phyloP scores from a whole-genome alignment of 2,888 invertebrate species.

The Melitaea athalia region DNA sequence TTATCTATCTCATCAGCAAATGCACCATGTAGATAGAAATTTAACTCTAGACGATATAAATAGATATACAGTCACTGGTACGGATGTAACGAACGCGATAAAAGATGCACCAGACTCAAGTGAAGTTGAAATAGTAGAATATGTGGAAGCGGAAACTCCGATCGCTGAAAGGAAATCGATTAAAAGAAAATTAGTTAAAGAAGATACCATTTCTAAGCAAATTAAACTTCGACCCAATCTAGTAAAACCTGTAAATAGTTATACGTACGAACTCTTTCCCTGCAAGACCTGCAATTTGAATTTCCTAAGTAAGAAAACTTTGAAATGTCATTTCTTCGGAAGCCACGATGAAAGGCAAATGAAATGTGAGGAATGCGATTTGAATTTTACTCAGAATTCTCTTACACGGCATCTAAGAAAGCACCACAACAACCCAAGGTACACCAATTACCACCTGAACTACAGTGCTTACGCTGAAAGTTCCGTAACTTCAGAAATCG shows the following conservation, averaged over 20 bases:
- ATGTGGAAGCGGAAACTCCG: too few species aligned
- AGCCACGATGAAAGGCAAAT: conserved; percentile 18
- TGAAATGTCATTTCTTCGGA: conserved; percentile 1
- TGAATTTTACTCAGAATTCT: conserved; percentile 21
- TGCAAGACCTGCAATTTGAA: conserved; percentile 28
- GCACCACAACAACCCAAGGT: background rate
- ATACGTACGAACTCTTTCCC: conserved; percentile 6
- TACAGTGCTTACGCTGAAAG: background rate
- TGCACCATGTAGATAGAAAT: conserved; percentile 30
- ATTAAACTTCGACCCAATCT: background rate
- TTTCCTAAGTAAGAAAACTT: conserved; percentile 18
- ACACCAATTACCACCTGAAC: background rate
- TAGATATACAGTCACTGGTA: background rate
- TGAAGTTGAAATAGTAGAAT: too few species aligned
- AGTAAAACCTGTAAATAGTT: background rate
- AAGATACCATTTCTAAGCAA: background rate
- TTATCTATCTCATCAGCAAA: conserved; percentile 23
- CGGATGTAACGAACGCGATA: background rate
- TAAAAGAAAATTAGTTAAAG: background rate
- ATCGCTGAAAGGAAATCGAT: background rate
- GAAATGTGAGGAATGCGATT: conserved; percentile 19
- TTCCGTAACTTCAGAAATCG: too few species aligned
- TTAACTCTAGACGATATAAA: conserved; percentile 17
- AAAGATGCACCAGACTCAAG: background rate
- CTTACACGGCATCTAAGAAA: conserved; percentile 18